Percentiles rank a stretch among this genome's conserved stretches.
These are phyloP conservation scores for Peromyscus californicus DNA, from an alignment of 2,113 vertebrate species.

Conservation along the genomic window DNA sequence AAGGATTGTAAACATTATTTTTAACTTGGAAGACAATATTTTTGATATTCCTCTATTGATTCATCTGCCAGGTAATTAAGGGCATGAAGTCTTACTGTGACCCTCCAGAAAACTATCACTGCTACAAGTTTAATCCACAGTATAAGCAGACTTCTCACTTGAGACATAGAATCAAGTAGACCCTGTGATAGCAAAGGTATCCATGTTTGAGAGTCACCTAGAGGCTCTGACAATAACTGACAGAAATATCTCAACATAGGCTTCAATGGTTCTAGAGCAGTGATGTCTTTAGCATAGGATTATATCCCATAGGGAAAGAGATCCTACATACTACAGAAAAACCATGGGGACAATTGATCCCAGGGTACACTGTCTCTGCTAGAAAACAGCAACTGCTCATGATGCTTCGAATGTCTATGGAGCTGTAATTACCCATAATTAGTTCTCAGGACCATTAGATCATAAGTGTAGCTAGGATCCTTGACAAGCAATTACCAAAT, in stretches of 20 bases:
- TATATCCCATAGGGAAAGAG: neutral
- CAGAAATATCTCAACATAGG: neutral
- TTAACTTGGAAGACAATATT: neutral
- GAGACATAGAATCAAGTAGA: neutral
- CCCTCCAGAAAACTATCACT: neutral
- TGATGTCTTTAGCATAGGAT: neutral
- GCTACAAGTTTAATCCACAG: neutral
- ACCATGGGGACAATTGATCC: neutral
- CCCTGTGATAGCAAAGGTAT: neutral
- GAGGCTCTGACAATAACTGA: neutral
- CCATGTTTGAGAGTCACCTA: neutral
- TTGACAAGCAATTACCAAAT: neutral
- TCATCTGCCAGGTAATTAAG: neutral
- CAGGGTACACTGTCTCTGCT: neutral
- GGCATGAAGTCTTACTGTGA: neutral
- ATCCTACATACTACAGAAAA: neutral
- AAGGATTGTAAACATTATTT: neutral
- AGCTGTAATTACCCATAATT: neutral
- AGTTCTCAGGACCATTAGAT: neutral
- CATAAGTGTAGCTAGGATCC: neutral
- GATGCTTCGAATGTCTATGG: neutral
- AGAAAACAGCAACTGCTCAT: neutral
- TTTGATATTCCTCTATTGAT: neutral
- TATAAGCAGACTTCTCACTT: neutral
- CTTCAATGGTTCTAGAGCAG: neutral